Evolutionary conservation across 1,140 invertebrate genomes (phyloP), one percentile per base, ranked within the genome.

Genomic region (Tetraneura akinire): DNA sequence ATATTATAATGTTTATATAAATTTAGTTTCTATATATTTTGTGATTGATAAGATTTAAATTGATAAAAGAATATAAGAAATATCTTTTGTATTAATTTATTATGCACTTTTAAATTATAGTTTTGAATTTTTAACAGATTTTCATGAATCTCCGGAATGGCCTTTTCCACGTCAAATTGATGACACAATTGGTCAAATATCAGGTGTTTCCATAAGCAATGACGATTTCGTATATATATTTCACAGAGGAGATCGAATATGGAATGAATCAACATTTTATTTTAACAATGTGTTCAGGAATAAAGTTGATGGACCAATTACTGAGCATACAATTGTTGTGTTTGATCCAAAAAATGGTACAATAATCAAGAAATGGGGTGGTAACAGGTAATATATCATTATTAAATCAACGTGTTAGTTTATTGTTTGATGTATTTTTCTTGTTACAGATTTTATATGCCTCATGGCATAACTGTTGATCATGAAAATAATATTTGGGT

Each of bases 381-480:
- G 88, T 82, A 90, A 93, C 83, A 87, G 92, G 93, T 94, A 88
- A 89, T 88, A 87, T 26, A 10, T 14, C 32, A 3, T n/a, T 70
- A 4, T 21, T 49, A 66, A 42, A 26, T 47, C 11, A 9, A 23
- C 23, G 10, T 68, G 49, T 11, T 23, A 80, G 18, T 32, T 21
- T 14, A 1, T 13, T 70, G 32, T n/a, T n/a, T 45, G 9, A 18
- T 66, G 9, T 42, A 6, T 23, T 76, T 78, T 26, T 68, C 16
- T 81, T 80, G 83, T 80, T 86, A 2, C 84, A 94, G 93, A 78
- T 98, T 98, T 87, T 97, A 93, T 84, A 87, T 98, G 85, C 97
- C 96, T 0, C 97, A 98, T 87, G 96, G 96, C 13, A 89, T 98
- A 37, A 95, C 93, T 51, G 89, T 97, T 26, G 96, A 98, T 85